These are phyloP conservation scores for Aspidiotus destructor DNA, from an alignment of 2,888 invertebrate species.

Conservation along the genomic window DNA sequence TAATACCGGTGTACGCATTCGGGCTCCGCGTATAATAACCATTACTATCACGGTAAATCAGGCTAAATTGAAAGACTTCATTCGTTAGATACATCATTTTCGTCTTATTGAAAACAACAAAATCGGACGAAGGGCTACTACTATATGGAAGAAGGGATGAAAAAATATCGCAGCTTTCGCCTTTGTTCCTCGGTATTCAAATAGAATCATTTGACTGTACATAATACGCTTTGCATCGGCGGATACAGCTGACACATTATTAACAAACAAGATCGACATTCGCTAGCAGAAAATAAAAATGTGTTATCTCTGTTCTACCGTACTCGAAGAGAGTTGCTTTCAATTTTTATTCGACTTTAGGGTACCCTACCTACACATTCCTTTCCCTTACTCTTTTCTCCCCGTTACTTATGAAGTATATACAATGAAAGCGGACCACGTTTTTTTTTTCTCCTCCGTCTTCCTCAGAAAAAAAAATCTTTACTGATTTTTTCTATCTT, in stretches of 20 bases:
- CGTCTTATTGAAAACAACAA: background rate
- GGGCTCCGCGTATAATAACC: too few species aligned
- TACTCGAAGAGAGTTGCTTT: constrained; percentile 2
- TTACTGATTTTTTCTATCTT: too few species aligned
- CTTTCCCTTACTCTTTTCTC: background rate
- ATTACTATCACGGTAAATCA: too few species aligned
- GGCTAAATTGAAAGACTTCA: too few species aligned
- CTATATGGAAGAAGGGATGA: constrained; percentile 21
- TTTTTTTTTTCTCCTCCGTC: background rate
- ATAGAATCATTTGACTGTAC: constrained; percentile 62
- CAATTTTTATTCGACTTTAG: background rate
- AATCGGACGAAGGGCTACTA: constrained; percentile 26
- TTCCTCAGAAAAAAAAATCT: too few species aligned
- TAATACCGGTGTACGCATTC: too few species aligned
- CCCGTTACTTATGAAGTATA: background rate
- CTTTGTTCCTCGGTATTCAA: constrained; percentile 44
- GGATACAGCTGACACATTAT: constrained; percentile 41
- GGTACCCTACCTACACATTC: background rate
- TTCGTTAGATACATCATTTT: too few species aligned
- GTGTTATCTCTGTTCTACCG: constrained; percentile 23
- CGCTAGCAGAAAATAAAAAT: constrained; percentile 29
- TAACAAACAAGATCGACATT: constrained; percentile 36
- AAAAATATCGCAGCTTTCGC: constrained; percentile 33
- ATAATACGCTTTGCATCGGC: constrained; percentile 51
- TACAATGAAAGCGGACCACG: background rate